phyloP scores from a whole-genome alignment of 2,113 vertebrate species.

The Aptenodytes forsteri region DNA sequence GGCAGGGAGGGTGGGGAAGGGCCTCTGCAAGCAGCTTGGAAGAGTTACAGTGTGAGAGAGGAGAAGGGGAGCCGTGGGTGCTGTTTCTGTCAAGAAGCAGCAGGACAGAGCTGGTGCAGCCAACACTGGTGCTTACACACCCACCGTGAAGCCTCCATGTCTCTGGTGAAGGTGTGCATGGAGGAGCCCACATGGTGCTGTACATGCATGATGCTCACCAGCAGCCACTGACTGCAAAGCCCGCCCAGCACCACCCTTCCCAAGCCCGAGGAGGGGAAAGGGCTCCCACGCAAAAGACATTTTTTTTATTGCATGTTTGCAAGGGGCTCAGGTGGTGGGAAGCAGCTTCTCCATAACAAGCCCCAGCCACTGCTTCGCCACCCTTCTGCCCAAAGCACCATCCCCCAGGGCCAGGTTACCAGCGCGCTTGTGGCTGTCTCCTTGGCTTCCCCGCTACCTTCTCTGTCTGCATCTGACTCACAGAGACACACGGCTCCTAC shows the following conservation, averaged over 20 bases:
- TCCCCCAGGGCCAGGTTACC: not conserved
- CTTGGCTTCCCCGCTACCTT: not conserved
- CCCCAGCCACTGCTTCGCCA: accelerated
- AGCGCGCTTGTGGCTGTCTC: not conserved
- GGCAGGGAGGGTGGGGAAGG: not conserved
- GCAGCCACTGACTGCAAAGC: not conserved
- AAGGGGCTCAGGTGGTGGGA: not conserved
- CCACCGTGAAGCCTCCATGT: accelerated
- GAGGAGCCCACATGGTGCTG: not conserved
- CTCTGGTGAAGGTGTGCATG: not conserved
- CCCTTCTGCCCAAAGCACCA: not conserved
- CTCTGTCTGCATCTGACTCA: not conserved
- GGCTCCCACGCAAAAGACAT: accelerated
- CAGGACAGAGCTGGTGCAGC: not conserved
- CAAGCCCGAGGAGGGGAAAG: not conserved
- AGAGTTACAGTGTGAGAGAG: not conserved
- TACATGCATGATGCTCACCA: accelerated
- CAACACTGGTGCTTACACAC: not conserved
- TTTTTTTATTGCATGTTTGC: not conserved
- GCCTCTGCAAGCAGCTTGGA: accelerated
- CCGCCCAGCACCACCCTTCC: accelerated
- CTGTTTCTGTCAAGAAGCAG: not conserved
- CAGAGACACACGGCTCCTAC: not conserved
- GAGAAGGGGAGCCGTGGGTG: accelerated
- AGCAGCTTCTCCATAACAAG: not conserved